phyloP scores from a whole-genome alignment of 2,888 invertebrate genomes.

The Biston betularia region DNA sequence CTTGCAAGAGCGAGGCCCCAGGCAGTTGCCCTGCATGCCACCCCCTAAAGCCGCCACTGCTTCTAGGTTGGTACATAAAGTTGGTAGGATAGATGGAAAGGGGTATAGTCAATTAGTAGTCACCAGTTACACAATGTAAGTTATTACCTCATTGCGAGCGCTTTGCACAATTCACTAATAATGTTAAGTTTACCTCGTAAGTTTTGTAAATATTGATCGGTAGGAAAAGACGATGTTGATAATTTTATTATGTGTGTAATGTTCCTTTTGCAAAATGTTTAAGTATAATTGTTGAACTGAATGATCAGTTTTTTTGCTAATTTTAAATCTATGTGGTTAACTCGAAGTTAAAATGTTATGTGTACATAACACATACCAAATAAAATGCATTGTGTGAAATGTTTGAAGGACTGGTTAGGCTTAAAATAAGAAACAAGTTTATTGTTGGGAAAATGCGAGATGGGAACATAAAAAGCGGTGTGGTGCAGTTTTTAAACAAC shows the following conservation, averaged over 20 bases:
- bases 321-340: conserved; percentile 16
- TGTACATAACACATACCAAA: neutral
- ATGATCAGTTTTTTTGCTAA: conserved; percentile 15
- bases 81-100: no score
- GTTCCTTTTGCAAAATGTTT: conserved; percentile 59
- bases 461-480: no score
- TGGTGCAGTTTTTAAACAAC: no score
- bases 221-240: conserved; percentile 44
- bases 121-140: conserved; percentile 83
- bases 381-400: neutral
- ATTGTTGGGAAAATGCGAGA: no score
- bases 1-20: no score
- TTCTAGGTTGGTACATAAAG: no score
- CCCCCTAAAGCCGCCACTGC: no score
- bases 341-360: neutral
- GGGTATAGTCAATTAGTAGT: conserved; percentile 81
- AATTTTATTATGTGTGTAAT: conserved; percentile 56
- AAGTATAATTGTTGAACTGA: conserved; percentile 10
- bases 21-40: no score
- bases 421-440: no score
- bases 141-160: conserved; percentile 84
- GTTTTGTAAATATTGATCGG: conserved; percentile 69
- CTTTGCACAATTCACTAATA: conserved; percentile 83
- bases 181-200: conserved; percentile 52
- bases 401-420: neutral